Percentiles rank a stretch among this genome's conserved stretches.
These are phyloP conservation scores for Leucopsar rothschildi DNA, from an alignment of 2,113 vertebrate species.

Conservation along the genomic window DNA sequence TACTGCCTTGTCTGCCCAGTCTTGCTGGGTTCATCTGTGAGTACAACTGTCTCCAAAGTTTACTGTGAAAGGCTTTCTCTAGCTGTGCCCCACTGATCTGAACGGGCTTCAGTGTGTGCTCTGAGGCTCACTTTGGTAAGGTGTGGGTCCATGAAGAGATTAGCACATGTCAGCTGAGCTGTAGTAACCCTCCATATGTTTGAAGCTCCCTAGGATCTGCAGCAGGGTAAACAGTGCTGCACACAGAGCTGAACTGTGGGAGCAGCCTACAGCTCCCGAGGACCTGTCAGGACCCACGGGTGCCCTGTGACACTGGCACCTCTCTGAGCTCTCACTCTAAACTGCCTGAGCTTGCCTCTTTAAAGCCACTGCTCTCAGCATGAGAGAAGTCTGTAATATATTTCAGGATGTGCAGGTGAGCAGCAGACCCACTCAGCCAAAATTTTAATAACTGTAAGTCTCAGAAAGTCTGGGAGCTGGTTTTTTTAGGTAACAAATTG, in stretches of 20 bases:
- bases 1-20: background rate
- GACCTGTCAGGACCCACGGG: accelerated
- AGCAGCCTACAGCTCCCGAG: background rate
- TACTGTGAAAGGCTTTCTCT: background rate
- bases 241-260: background rate
- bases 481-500: background rate
- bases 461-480: background rate
- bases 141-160: background rate
- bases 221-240: background rate
- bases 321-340: background rate
- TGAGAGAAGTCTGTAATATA: background rate
- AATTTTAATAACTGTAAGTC: background rate
- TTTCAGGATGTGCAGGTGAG: background rate
- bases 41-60: background rate
- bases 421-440: background rate
- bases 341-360: background rate
- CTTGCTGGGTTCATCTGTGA: background rate
- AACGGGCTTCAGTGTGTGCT: background rate
- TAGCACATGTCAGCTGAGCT: background rate
- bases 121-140: background rate
- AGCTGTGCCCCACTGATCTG: background rate
- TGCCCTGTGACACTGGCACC: background rate
- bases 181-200: background rate
- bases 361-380: background rate
- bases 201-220: background rate